A percentile compares a stretch with the other conserved stretches of the same genome.
phyloP scores from a whole-genome alignment of 1,140 invertebrate species.

The Pseudobourletiella spinata region DNA sequence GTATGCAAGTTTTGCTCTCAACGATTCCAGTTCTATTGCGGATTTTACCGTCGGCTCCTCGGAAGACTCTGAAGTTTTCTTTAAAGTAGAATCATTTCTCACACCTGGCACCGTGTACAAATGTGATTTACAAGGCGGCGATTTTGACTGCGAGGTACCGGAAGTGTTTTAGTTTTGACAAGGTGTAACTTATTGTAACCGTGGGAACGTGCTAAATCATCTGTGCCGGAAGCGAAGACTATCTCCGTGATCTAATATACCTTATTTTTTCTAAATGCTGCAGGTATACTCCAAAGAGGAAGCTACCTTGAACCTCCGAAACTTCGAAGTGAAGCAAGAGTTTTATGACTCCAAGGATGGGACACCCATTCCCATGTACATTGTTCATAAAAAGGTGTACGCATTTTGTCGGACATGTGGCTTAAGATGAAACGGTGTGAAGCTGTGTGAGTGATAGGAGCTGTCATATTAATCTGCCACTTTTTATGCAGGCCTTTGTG shows the following conservation, averaged over 20 bases:
- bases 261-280: too few relatives aligned
- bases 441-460: too few relatives aligned
- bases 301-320: too few relatives aligned
- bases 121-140: constrained; percentile 63
- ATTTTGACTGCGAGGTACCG: constrained; percentile 54
- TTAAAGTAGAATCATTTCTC: constrained; percentile 85
- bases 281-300: too few relatives aligned
- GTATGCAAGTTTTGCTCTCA: constrained; percentile 51
- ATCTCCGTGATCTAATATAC: too few relatives aligned
- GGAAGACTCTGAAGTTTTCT: constrained; percentile 89
- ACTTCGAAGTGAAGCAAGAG: constrained; percentile 78
- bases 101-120: constrained; percentile 82
- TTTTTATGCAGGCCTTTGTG: not conserved
- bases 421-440: not conserved
- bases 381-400: constrained; percentile 77
- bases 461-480: too few relatives aligned
- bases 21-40: constrained; percentile 75
- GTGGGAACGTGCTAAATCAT: too few relatives aligned
- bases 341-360: constrained; percentile 93
- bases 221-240: too few relatives aligned
- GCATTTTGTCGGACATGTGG: constrained; percentile 48
- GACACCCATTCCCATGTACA: constrained; percentile 94
- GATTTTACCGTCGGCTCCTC: constrained; percentile 71
- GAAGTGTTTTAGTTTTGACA: too few relatives aligned
- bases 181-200: too few relatives aligned